These are phyloP conservation scores for Geopemphigus sp. DNA, from an alignment of 1,140 invertebrate species.

Conservation along the genomic window DNA sequence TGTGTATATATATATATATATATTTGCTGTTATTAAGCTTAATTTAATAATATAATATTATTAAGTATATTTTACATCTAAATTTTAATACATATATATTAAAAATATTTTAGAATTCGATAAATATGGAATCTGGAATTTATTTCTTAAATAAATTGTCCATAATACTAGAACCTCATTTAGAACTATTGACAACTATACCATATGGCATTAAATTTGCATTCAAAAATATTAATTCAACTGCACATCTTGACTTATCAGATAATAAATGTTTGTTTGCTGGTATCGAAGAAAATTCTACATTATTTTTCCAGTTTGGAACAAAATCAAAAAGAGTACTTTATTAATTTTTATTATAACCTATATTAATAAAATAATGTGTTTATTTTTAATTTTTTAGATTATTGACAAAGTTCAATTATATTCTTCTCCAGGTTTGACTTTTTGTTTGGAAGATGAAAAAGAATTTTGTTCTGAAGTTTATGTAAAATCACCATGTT, in stretches of 20 bases:
- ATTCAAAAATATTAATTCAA: constrained; percentile 27
- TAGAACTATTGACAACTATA: constrained; percentile 32
- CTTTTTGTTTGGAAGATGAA: constrained; percentile 32
- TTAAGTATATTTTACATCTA: too few species aligned
- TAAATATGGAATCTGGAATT: constrained; percentile 36
- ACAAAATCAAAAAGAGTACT: constrained; percentile 38
- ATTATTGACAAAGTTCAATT: constrained; percentile 25
- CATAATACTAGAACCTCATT: neutral
- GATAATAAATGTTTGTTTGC: constrained; percentile 30
- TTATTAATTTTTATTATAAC: neutral
- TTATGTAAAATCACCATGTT: constrained; percentile 3
- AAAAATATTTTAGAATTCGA: constrained; percentile 36
- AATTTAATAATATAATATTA: too few species aligned
- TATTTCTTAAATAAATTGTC: constrained; percentile 36
- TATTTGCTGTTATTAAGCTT: neutral
- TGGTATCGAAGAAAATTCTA: constrained; percentile 36
- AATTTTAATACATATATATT: neutral
- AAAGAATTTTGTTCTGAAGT: constrained; percentile 32
- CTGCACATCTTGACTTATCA: constrained; percentile 11
- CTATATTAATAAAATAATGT: neutral
- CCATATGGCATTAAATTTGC: constrained; percentile 22
- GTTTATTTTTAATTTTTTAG: constrained; percentile 1
- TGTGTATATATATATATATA: neutral
- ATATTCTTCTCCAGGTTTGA: constrained; percentile 33
- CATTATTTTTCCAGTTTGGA: constrained; percentile 22